Percentiles rank a stretch among this genome's conserved stretches.
phyloP scores from a whole-genome alignment of 2,888 invertebrate species.

The Arrhopalites spinosus region DNA sequence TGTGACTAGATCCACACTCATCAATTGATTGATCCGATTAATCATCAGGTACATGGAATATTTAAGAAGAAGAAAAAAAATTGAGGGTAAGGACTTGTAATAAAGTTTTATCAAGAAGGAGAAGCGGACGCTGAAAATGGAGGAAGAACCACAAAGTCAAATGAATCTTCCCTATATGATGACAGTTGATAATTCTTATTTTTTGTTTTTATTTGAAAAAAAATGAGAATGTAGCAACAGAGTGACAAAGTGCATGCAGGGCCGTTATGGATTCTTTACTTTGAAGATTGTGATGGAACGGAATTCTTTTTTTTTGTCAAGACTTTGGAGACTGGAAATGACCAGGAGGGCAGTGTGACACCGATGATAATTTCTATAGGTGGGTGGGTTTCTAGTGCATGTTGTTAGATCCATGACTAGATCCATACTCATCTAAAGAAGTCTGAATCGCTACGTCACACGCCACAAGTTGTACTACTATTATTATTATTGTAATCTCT shows the following conservation, averaged over 20 bases:
- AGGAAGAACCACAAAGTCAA: not conserved
- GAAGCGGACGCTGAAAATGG: not conserved
- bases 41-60: too few relatives aligned
- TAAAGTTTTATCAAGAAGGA: not conserved
- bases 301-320: not conserved
- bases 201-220: too few relatives aligned
- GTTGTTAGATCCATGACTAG: slow-evolving; percentile 51
- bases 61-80: too few relatives aligned
- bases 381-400: slow-evolving; percentile 55
- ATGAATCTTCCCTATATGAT: too few relatives aligned
- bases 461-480: too few relatives aligned
- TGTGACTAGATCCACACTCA: slow-evolving; percentile 92
- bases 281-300: not conserved
- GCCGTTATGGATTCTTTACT: not conserved
- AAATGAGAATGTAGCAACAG: too few relatives aligned
- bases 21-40: slow-evolving; percentile 66
- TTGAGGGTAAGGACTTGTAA: too few relatives aligned
- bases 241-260: too few relatives aligned
- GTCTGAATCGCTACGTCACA: slow-evolving; percentile 48
- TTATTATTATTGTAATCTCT: too few relatives aligned
- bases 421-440: slow-evolving; percentile 56
- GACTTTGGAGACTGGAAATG: not conserved
- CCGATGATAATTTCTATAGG: slow-evolving; percentile 51
- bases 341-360: slow-evolving; percentile 30
- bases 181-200: not conserved